Percentiles rank a stretch among this genome's conserved stretches.
phyloP scores from a whole-genome alignment of 2,797 vertebrate genomes.

The Gila robusta region DNA sequence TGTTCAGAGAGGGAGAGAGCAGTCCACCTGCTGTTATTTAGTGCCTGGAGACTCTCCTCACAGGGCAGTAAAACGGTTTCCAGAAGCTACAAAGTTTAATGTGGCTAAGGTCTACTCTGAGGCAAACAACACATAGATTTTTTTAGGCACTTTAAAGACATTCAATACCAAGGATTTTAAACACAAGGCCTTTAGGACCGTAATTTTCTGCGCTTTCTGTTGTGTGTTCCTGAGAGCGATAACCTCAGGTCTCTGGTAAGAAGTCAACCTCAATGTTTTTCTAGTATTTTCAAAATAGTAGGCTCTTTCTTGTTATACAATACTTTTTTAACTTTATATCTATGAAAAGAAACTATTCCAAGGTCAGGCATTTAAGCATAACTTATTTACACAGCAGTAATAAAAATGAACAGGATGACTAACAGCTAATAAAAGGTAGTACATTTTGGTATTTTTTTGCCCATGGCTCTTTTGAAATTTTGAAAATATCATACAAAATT shows the following conservation, averaged over 20 bases:
- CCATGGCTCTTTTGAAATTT: not conserved
- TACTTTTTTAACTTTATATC: not conserved
- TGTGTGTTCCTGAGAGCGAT: not conserved
- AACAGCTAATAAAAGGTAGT: not conserved
- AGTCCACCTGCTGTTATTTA: conserved; percentile 37
- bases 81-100: conserved; percentile 30
- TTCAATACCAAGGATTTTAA: conserved; percentile 6
- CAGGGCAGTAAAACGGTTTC: conserved; percentile 27
- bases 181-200: not conserved
- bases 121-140: not conserved
- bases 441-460: not conserved
- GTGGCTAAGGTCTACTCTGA: not conserved
- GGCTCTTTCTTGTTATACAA: not conserved
- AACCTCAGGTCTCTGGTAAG: not conserved
- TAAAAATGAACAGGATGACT: not conserved
- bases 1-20: not conserved
- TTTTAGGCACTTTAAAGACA: conserved; percentile 16
- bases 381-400: not conserved
- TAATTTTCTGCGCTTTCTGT: not conserved
- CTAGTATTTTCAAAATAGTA: conserved; percentile 18
- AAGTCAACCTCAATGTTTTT: not conserved
- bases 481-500: not conserved
- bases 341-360: not conserved
- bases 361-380: conserved; percentile 5
- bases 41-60: conserved; percentile 4